phyloP scores from a whole-genome alignment of 2,888 invertebrate species.

The Drosophila mettleri region DNA sequence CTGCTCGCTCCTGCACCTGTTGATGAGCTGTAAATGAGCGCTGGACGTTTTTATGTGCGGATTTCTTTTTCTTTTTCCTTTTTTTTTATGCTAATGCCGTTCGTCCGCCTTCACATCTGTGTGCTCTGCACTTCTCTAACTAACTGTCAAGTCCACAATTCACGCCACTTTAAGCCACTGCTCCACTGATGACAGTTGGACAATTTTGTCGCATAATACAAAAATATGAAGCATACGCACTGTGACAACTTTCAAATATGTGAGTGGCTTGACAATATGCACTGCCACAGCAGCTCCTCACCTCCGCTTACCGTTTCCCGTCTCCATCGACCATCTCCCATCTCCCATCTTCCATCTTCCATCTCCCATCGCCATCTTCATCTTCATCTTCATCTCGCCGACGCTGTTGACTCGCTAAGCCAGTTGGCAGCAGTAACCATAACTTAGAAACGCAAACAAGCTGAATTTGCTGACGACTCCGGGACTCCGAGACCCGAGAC shows the following conservation, averaged over 20 bases:
- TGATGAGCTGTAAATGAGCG: conserved; percentile 62
- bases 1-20: conserved; percentile 62
- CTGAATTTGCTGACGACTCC: conserved; percentile 64
- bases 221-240: conserved; percentile 56
- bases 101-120: conserved; percentile 7
- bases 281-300: background rate
- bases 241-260: conserved; percentile 28
- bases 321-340: background rate
- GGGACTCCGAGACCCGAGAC: background rate
- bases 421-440: conserved; percentile 78
- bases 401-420: conserved; percentile 70
- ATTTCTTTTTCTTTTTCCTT: too few relatives aligned
- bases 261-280: conserved; percentile 25
- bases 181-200: conserved; percentile 40
- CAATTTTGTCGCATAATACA: conserved; percentile 37
- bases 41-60: conserved; percentile 38
- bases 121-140: conserved; percentile 2
- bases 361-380: background rate
- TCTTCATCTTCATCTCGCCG: background rate
- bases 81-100: conserved; percentile 66
- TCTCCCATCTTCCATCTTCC: background rate
- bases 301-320: background rate
- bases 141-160: conserved; percentile 45
- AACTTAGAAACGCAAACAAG: conserved; percentile 77
- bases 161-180: conserved; percentile 45